Evolutionary conservation across 2,797 vertebrate species (phyloP), one percentile per base, ranked within the genome.

Genomic region (Sardinella longiceps): DNA sequence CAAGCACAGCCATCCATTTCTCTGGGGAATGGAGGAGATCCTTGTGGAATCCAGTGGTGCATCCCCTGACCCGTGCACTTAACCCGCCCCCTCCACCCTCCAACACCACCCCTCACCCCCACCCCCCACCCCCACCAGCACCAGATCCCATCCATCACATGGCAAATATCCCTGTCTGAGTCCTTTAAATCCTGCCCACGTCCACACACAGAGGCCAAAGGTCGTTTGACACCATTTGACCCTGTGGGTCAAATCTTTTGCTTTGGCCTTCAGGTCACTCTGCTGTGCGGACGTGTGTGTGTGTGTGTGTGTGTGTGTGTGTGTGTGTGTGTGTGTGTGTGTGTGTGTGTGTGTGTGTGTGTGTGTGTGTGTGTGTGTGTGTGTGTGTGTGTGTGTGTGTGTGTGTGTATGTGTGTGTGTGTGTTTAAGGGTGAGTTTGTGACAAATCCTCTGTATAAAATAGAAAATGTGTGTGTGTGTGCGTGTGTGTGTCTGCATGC

Each of bases 81-180:
- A 70, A 70, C 63, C 63, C 28, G 3, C 3, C 63, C 33, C 63
- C 63, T 70, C 12, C 63, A 70, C 28, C n/a, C 58, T 28, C n/a
- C 66, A 56, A 85, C 87, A 88, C n/a, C n/a, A n/a, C n/a, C n/a
- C n/a, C n/a, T n/a, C n/a, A 87, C 87, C 89, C 91, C 88, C 87
- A 90, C 92, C 92, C 63, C 85, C 87, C 87, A 87, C 87, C 89
- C 91, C 88, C 87, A 90, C 92, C 92, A 91, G 92, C 92, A 91
- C 87, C 53, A 39, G 37, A 82, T 87, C 91, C 91, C 92, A 93
- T 93, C 92, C 89, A 92, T 94, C 93, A 94, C 90, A 92, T 91
- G 91, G 88, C 81, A 86, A 81, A 82, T 90, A 92, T 94, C 89
- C 89, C 80, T 87, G 91, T 11, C 25, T 25, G 9, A 70, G 63